Percentiles rank a stretch among this genome's conserved stretches.
phyloP scores from a whole-genome alignment of 1,140 invertebrate species.

The Sesamia nonagrioides region DNA sequence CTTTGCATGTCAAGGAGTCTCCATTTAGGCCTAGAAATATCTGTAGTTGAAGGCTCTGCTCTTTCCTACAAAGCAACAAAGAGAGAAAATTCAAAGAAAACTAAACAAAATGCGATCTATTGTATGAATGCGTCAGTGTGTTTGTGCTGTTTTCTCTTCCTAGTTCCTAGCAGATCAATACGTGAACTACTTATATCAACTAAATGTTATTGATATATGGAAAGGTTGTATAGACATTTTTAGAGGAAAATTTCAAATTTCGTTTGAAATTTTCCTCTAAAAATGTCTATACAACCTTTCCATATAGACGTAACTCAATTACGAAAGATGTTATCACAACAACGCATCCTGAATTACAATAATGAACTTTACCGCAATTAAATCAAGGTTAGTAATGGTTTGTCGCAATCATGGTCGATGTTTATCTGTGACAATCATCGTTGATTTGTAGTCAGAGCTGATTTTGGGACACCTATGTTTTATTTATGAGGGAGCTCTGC shows the following conservation, averaged over 20 bases:
- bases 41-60: no score
- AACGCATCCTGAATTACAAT: constrained; percentile 30
- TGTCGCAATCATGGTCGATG: constrained; percentile 35
- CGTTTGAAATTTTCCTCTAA: not conserved
- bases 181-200: no score
- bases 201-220: no score
- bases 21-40: no score
- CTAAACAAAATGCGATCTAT: no score
- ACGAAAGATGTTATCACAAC: constrained; percentile 14
- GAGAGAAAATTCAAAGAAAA: no score
- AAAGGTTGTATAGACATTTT: not conserved
- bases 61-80: no score
- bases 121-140: no score
- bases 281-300: not conserved
- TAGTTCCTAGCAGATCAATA: no score
- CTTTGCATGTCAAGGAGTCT: no score
- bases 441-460: constrained; percentile 27
- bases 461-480: constrained; percentile 34
- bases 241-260: not conserved
- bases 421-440: constrained; percentile 37
- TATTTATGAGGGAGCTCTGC: constrained; percentile 21
- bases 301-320: not conserved
- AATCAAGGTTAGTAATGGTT: constrained; percentile 25
- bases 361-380: constrained; percentile 14
- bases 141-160: no score